Base-by-base conservation (phyloP, 2,797 vertebrate genomes). In the Brotogeris chrysoptera region DNA sequence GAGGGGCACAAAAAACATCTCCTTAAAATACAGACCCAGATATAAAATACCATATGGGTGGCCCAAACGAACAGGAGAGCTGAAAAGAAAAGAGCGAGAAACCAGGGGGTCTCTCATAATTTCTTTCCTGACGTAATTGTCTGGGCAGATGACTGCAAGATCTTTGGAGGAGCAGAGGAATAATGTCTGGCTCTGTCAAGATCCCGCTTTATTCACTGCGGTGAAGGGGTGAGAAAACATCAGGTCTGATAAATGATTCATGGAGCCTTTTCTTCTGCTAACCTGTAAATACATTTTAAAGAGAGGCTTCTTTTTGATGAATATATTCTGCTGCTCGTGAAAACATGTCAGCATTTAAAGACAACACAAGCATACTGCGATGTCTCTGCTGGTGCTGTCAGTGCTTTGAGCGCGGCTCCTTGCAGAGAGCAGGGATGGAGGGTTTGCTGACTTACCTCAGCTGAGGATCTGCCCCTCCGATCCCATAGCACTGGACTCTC, bases 181-280 rank as follows among this genome's bases (percentile, higher is more conserved):
- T 78, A 76, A 84, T 34, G 91, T 80, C 93, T 89, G 57, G 77
- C 13, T 61, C 91, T 85, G 94, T 91, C 96, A 91, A 73, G 68
- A 84, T 96, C 80, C 61, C 57, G 91, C 92, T 96, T 96, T 90
- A 90, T 86, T 97, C 95, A 92, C 53, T 41, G 38, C 0, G 0
- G 89, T 55, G 90, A 94, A 93, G 77, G 32, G 46, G 66, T 78
- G 73, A 86, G 71, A 83, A 88, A 94, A 84, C 80, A 91, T 95
- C 88, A 93, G 87, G 91, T 86, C 89, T 92, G 70, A 95, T 96
- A 97, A 96, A 98, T 96, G 96, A 98, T 97, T 97, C 88, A 96
- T 95, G 91, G 91, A 71, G 82, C 84, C 87, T 89, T 91, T 96
- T 71, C 95, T 93, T 96, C 94, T 96, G 93, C 95, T 96, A 97